Evolutionary conservation across 2,113 vertebrate species (phyloP).

Genomic region (Lucifuga dentata): DNA sequence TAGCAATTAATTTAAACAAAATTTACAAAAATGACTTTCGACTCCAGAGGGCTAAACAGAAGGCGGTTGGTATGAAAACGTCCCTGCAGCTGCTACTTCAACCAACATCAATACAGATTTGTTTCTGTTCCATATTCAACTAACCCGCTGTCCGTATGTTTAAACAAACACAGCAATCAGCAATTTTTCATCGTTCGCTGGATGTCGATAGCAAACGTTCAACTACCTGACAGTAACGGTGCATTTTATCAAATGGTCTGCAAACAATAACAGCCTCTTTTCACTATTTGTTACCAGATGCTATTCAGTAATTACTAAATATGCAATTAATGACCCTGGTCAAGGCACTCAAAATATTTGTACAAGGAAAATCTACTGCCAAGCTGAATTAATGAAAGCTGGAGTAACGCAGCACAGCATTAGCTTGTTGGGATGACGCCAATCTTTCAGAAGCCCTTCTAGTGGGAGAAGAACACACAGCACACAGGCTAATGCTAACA

Average conservation of each 20-base stretch:
- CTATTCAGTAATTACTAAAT: conserved; percentile 53
- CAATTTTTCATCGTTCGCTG: conserved; percentile 46
- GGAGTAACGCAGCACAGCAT: conserved; percentile 28
- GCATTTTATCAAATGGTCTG: conserved; percentile 1
- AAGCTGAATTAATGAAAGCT: conserved; percentile 56
- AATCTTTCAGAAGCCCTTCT: conserved; percentile 46
- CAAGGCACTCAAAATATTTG: conserved; percentile 62
- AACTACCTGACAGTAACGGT: not conserved
- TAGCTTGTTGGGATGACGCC: conserved; percentile 30
- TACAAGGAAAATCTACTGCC: conserved; percentile 41
- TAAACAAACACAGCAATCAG: conserved; percentile 24
- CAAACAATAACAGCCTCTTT: conserved; percentile 37
- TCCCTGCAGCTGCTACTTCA: not conserved
- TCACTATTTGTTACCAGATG: conserved; percentile 44
- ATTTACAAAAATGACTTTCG: no score
- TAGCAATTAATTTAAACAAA: no score
- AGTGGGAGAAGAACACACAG: conserved; percentile 14
- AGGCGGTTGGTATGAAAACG: no score
- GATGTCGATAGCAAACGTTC: conserved; percentile 19
- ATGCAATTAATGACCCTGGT: conserved; percentile 63
- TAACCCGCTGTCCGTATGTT: conserved; percentile 46
- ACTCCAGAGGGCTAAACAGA: no score
- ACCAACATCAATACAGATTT: conserved; percentile 22
- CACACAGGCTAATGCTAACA: conserved; percentile 38
- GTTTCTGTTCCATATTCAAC: conserved; percentile 24